Percentiles rank a stretch among this genome's conserved stretches.
phyloP scores from a whole-genome alignment of 2,888 invertebrate genomes.

The Phyllotreta cruciferae region DNA sequence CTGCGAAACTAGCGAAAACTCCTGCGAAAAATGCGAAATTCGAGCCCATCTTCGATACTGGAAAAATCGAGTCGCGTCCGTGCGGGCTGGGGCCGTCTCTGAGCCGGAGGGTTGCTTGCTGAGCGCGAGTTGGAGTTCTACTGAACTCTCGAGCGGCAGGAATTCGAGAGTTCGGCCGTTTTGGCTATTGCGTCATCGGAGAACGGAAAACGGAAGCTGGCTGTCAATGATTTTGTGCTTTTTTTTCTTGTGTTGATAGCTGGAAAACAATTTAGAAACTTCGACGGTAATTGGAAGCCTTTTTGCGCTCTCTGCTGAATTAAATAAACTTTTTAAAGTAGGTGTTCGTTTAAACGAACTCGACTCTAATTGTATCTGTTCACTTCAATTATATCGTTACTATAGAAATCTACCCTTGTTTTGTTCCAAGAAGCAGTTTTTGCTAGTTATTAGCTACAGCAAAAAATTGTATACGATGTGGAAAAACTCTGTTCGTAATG shows the following conservation, averaged over 20 bases:
- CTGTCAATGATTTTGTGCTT: slow-evolving; percentile 3
- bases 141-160: slow-evolving; percentile 38
- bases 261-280: background rate
- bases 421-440: too few relatives aligned
- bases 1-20: slow-evolving; percentile 41
- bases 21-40: slow-evolving; percentile 34
- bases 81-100: slow-evolving; percentile 19
- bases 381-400: too few relatives aligned
- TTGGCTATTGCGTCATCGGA: slow-evolving; percentile 25
- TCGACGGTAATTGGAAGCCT: too few relatives aligned
- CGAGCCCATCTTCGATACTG: slow-evolving; percentile 36
- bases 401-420: too few relatives aligned
- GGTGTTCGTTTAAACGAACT: too few relatives aligned
- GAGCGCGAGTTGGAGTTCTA: slow-evolving; percentile 49
- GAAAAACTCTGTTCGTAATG: too few relatives aligned
- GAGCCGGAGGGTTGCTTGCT: slow-evolving; percentile 41
- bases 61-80: slow-evolving; percentile 14
- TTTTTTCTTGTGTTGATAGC: slow-evolving; percentile 4
- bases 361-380: too few relatives aligned
- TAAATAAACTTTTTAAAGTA: too few relatives aligned
- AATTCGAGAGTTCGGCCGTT: slow-evolving; percentile 7
- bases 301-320: too few relatives aligned
- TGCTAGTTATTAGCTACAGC: too few relatives aligned
- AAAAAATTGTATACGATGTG: too few relatives aligned
- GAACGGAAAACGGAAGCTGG: slow-evolving; percentile 7